Evolutionary conservation across 2,888 invertebrate species (phyloP).

Genomic region (Crepidodera aurea): DNA sequence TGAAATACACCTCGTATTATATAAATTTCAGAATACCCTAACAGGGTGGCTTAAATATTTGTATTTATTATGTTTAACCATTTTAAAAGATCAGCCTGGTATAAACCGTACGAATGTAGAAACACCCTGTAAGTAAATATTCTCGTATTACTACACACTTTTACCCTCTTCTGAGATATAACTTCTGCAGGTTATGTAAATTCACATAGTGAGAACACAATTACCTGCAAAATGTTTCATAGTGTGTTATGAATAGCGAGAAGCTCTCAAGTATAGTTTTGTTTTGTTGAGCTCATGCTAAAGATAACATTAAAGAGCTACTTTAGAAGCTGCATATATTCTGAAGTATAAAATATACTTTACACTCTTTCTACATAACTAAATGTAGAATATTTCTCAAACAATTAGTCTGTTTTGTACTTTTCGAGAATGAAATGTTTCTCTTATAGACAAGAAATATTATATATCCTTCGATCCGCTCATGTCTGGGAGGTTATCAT

Average conservation of each 20-base stretch:
- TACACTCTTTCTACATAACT: not conserved
- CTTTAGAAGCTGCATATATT: constrained; percentile 5
- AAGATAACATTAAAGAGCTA: constrained; percentile 13
- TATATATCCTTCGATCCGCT: too few species aligned
- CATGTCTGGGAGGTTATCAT: too few species aligned
- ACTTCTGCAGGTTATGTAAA: constrained; percentile 17
- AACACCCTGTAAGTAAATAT: too few species aligned
- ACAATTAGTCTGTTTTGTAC: not conserved
- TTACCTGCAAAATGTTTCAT: constrained; percentile 29
- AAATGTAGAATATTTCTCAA: not conserved
- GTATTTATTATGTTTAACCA: too few species aligned
- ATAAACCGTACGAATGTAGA: too few species aligned
- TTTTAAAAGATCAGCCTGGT: too few species aligned
- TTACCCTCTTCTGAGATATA: constrained; percentile 18
- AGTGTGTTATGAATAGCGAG: constrained; percentile 21
- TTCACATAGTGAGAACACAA: constrained; percentile 13
- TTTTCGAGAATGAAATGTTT: too few species aligned
- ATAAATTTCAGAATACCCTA: too few species aligned
- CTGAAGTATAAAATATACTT: not conserved
- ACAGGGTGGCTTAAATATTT: too few species aligned
- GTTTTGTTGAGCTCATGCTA: constrained; percentile 17
- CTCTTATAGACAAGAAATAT: too few species aligned
- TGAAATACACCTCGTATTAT: too few species aligned
- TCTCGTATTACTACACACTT: too few species aligned
- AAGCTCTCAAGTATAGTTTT: constrained; percentile 11